phyloP scores from a whole-genome alignment of 2,113 vertebrate species.

The Centropus unirufus region DNA sequence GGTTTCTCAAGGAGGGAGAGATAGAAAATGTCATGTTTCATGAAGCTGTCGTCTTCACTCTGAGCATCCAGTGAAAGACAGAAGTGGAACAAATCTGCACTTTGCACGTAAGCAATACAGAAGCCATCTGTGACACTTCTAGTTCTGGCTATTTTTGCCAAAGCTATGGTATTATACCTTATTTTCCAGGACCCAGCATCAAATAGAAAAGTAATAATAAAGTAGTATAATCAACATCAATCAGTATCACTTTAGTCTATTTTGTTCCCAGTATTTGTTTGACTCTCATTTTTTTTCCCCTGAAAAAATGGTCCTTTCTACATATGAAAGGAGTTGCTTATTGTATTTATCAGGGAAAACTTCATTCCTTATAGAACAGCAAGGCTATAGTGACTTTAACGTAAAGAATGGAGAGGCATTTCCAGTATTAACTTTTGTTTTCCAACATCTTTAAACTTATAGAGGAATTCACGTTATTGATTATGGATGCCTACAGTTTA shows the following conservation, averaged over 20 bases:
- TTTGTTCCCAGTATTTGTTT: background rate
- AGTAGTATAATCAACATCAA: background rate
- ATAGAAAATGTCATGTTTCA: background rate
- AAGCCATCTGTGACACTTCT: background rate
- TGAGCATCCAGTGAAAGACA: background rate
- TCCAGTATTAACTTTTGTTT: background rate
- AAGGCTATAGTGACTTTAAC: background rate
- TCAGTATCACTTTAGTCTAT: background rate
- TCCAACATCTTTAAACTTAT: background rate
- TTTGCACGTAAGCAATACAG: background rate
- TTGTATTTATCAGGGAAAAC: background rate
- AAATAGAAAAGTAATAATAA: background rate
- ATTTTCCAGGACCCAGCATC: background rate
- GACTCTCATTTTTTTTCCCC: background rate
- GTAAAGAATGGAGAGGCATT: background rate
- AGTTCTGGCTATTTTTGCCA: background rate
- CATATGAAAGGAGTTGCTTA: background rate
- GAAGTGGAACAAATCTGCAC: background rate
- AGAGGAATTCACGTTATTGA: background rate
- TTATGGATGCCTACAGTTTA: background rate
- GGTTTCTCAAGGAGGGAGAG: conserved; percentile 4
- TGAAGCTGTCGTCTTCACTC: background rate
- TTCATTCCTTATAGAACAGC: background rate
- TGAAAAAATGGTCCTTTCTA: background rate
- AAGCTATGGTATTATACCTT: background rate